phyloP scores from a whole-genome alignment of 2,888 invertebrate species.

The Ypsolopha sequella region DNA sequence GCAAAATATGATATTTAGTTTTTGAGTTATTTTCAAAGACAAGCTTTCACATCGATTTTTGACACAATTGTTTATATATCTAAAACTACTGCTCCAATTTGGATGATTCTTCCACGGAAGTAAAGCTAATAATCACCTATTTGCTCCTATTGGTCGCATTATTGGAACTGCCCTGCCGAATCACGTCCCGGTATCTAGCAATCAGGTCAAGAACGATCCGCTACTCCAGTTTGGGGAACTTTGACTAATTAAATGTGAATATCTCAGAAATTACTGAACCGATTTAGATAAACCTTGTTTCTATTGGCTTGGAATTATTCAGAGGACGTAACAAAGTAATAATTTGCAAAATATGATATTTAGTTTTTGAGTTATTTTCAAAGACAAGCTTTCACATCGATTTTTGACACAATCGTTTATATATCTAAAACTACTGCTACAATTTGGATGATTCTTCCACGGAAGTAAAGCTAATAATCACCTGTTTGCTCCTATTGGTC shows the following conservation, averaged over 20 bases:
- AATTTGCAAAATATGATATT: no score
- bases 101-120: background rate
- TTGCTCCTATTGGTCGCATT: slow-evolving; percentile 67
- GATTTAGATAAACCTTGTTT: no score
- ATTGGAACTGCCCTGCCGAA: slow-evolving; percentile 66
- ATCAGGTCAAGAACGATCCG: slow-evolving; percentile 62
- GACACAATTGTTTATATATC: background rate
- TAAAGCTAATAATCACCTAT: no score
- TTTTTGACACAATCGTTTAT: background rate
- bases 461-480: slow-evolving; percentile 11
- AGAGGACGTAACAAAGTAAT: no score
- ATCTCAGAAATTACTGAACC: no score
- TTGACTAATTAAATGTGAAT: slow-evolving; percentile 12
- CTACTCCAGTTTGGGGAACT: no score
- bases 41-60: no score
- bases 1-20: no score
- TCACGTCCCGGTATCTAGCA: slow-evolving; percentile 60
- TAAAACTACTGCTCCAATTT: background rate
- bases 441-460: background rate
- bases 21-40: no score
- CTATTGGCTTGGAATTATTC: no score
- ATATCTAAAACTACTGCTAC: background rate
- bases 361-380: no score
- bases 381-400: no score
- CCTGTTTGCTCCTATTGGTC: slow-evolving; percentile 65